Evolutionary conservation across 2,797 vertebrate genomes (phyloP).

Genomic region (Discoglossus pictus): DNA sequence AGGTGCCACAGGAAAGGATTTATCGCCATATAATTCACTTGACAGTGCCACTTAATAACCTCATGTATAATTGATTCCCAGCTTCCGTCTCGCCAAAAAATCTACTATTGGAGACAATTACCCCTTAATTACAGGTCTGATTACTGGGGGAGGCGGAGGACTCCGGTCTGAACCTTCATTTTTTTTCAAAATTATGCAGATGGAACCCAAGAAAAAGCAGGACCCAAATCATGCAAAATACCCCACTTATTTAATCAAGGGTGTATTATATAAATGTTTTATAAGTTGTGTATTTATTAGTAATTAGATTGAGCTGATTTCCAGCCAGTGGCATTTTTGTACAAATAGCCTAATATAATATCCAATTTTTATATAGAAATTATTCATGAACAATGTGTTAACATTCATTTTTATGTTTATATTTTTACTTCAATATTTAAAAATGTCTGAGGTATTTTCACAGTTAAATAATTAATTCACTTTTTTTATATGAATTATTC

Average conservation of each 20-base stretch:
- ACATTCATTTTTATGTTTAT: too few species aligned
- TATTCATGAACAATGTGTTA: too few species aligned
- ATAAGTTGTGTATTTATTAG: too few species aligned
- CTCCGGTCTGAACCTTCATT: not conserved
- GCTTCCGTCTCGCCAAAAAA: not conserved
- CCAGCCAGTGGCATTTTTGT: too few species aligned
- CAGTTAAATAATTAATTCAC: too few species aligned
- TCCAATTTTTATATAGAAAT: too few species aligned
- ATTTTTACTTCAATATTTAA: too few species aligned
- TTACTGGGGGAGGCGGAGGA: not conserved
- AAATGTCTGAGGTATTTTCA: too few species aligned
- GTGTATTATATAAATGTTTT: not conserved
- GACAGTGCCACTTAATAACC: conserved; percentile 3
- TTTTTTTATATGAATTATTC: too few species aligned
- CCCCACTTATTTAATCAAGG: not conserved
- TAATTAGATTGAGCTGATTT: too few species aligned
- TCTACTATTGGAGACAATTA: not conserved
- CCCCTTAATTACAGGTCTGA: conserved; percentile 12
- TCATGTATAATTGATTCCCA: conserved; percentile 14
- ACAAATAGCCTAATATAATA: too few species aligned
- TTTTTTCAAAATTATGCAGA: conserved; percentile 28
- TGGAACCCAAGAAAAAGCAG: not conserved
- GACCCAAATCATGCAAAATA: not conserved
- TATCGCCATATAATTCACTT: conserved; percentile 7
- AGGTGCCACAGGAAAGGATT: conserved; percentile 3